Evolutionary conservation across 2,113 vertebrate species (phyloP).

Genomic region (Phycodurus eques): DNA sequence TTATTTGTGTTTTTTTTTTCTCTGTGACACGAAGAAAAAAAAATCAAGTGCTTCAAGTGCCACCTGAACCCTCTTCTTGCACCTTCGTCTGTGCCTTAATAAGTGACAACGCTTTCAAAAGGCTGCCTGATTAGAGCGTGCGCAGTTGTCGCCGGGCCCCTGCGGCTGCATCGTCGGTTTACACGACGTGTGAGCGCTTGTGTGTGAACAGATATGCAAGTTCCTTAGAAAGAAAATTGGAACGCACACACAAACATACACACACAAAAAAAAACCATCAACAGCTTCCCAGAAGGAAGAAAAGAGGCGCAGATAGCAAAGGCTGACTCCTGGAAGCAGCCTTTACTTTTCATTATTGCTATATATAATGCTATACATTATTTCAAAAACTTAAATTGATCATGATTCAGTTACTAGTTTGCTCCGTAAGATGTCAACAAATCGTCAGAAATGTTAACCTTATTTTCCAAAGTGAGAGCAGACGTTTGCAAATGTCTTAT

Average conservation of each 20-base stretch:
- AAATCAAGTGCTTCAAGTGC: constrained; percentile 15
- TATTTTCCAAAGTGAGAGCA: too few species aligned
- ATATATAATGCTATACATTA: too few species aligned
- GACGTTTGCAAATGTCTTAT: too few species aligned
- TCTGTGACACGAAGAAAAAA: constrained; percentile 4
- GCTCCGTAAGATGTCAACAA: too few species aligned
- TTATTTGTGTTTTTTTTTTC: constrained; percentile 2
- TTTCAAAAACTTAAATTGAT: too few species aligned
- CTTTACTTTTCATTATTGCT: too few species aligned
- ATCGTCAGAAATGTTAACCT: too few species aligned
- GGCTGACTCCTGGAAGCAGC: constrained; percentile 30
- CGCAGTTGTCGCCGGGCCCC: constrained; percentile 46
- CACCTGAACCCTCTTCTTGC: constrained; percentile 26
- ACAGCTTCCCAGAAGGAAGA: constrained; percentile 37
- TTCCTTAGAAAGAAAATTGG: constrained; percentile 49
- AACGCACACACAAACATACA: neutral
- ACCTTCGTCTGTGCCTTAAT: constrained; percentile 15
- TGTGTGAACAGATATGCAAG: constrained; percentile 49
- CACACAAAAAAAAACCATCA: neutral
- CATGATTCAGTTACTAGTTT: too few species aligned
- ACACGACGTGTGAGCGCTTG: neutral
- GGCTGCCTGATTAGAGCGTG: constrained; percentile 62
- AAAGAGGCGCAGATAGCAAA: constrained; percentile 22
- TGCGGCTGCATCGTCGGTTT: constrained; percentile 54
- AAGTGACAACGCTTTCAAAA: constrained; percentile 55